Percentiles rank a stretch among this genome's conserved stretches.
phyloP scores from a whole-genome alignment of 2,113 vertebrate species.

The Dendropsophus ebraccatus region DNA sequence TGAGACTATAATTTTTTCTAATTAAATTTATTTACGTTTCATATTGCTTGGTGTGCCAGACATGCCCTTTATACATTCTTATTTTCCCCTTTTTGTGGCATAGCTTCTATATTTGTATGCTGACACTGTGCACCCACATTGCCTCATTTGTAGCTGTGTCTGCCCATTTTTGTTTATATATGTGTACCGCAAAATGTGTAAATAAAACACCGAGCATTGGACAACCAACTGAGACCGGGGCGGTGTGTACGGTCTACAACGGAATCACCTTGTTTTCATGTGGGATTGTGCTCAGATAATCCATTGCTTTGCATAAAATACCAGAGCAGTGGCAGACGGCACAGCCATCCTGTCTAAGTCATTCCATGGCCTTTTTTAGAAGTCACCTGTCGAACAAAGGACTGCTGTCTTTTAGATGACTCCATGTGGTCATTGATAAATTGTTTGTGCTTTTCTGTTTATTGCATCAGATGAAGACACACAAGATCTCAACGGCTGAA shows the following conservation, averaged over 20 bases:
- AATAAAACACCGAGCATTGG: neutral
- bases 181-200: too few species aligned
- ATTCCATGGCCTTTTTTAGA: neutral
- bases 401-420: neutral
- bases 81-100: too few species aligned
- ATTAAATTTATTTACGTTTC: too few species aligned
- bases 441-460: neutral
- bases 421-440: neutral
- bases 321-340: neutral
- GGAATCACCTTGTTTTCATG: neutral
- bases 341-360: neutral
- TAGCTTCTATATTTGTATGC: too few species aligned
- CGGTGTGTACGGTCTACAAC: neutral
- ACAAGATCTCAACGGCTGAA: neutral
- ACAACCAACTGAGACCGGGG: neutral
- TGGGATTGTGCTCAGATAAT: conserved; percentile 42
- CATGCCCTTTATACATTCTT: too few species aligned
- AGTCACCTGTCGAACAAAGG: conserved; percentile 13
- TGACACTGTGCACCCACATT: too few species aligned
- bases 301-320: conserved; percentile 52
- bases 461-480: neutral
- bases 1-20: too few species aligned
- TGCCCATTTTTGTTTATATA: too few species aligned
- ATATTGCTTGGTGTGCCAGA: too few species aligned
- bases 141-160: too few species aligned